Percentiles rank a stretch among this genome's conserved stretches.
These are phyloP conservation scores for Macrobrachium rosenbergii DNA, from an alignment of 1,140 invertebrate species.

Conservation along the genomic window DNA sequence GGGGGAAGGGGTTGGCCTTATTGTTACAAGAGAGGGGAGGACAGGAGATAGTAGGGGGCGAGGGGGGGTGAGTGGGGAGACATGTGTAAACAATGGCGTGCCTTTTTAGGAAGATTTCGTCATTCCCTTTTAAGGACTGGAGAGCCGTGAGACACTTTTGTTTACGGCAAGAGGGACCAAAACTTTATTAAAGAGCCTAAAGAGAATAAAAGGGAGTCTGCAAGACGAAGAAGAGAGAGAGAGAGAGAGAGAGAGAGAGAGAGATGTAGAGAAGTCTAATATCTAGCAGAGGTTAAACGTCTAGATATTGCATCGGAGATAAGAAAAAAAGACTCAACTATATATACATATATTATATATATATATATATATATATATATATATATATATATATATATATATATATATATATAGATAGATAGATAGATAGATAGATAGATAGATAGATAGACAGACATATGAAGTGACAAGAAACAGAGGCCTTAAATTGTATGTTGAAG, in stretches of 20 bases:
- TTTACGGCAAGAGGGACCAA: too few species aligned
- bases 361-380: too few species aligned
- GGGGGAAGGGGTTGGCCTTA: background rate
- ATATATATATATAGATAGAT: background rate
- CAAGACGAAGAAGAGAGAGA: conserved; percentile 18
- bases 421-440: background rate
- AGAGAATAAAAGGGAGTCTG: background rate
- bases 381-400: too few species aligned
- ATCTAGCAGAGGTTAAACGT: too few species aligned
- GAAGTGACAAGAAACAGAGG: background rate
- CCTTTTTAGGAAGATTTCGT: too few species aligned
- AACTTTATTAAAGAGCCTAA: background rate
- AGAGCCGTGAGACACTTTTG: too few species aligned
- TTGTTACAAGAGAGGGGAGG: background rate
- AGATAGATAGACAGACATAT: background rate
- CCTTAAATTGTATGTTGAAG: background rate
- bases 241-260: conserved; percentile 32
- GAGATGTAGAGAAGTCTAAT: conserved; percentile 4
- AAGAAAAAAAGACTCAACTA: too few species aligned
- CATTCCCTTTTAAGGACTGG: too few species aligned
- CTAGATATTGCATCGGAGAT: too few species aligned
- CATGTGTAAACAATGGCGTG: background rate
- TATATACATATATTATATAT: background rate
- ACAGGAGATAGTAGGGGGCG: background rate
- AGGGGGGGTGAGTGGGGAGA: background rate